Evolutionary conservation across 2,113 vertebrate genomes (phyloP).

Genomic region (Ahaetulla prasina): DNA sequence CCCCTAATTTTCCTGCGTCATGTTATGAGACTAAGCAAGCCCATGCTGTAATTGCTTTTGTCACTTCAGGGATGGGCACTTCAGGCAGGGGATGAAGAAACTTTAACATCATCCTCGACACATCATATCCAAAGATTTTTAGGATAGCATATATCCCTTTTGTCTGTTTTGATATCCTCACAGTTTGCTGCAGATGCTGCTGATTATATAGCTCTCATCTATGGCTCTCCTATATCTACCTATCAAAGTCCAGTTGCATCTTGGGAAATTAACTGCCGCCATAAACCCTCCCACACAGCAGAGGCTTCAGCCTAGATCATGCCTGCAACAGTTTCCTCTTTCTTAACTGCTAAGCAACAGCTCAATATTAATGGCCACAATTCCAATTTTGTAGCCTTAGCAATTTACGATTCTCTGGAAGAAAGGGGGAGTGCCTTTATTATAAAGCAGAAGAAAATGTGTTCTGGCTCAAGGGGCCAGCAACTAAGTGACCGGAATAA

Average conservation of each 20-base stretch:
- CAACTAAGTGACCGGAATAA: background rate
- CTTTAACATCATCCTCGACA: background rate
- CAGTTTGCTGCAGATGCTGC: background rate
- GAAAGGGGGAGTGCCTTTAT: background rate
- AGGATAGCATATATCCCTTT: background rate
- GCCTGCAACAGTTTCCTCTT: background rate
- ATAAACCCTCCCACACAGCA: background rate
- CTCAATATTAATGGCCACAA: background rate
- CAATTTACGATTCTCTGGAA: background rate
- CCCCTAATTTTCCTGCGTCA: constrained; percentile 27
- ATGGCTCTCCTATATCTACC: background rate
- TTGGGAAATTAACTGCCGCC: background rate
- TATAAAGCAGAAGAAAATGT: background rate
- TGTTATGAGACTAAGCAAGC: background rate
- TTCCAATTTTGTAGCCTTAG: background rate
- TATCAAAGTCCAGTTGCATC: background rate
- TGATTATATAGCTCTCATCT: background rate
- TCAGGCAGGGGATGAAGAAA: background rate
- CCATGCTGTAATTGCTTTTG: constrained; percentile 16
- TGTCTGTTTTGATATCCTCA: background rate
- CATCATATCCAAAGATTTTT: background rate
- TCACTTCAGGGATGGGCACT: no score
- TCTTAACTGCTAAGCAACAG: background rate
- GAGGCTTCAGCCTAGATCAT: background rate
- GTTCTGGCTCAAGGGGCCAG: background rate